Evolutionary conservation across 1,140 invertebrate species (phyloP), one percentile per base, ranked within the genome.

Genomic region (Anastrepha obliqua): DNA sequence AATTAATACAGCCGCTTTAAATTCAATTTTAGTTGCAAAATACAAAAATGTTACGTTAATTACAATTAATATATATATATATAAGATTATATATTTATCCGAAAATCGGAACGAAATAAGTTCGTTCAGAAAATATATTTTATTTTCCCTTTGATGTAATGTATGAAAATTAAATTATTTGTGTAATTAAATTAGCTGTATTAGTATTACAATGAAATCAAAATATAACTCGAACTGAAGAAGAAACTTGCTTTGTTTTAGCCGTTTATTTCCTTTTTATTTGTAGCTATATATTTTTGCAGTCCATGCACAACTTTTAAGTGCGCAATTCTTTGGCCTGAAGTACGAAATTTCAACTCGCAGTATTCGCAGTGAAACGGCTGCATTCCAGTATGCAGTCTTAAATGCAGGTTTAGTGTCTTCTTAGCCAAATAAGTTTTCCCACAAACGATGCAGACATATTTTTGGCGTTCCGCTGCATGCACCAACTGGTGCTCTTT

Each of bases 311-410:
- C 70, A 5, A 85, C 51, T 20, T 94, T 93, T 86, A 90, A 88
- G 88, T 94, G 93, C 15, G 89, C 87, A 42, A 89, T 87, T 4
- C 90, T 85, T 87, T 91, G 92, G 0, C 91, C 90, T 39, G 90
- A 92, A 59, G 91, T 92, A 5, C 91, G 95, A 90, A 95, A 96
- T 2, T 93, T 93, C 89, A 95, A 95, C 81, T 93, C 93, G 89
- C 95, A 96, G 78, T 91, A 89, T 6, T 93, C 91, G 90, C 94
- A 94, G 15, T 85, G 74, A 88, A 91, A 92, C 0, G 92, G 91
- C 13, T 89, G 89, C 42, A 90, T 90, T 0, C 91, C 90, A 5
- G 91, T 93, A 89, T 94, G 93, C 3, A 93, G 87, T 9, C 90
- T 88, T 70, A 90, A 87, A 88, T 94, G 93, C 29, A 91, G 51